Evolutionary conservation across 2,888 invertebrate species (phyloP).

Genomic region (Perizoma affinitatum): DNA sequence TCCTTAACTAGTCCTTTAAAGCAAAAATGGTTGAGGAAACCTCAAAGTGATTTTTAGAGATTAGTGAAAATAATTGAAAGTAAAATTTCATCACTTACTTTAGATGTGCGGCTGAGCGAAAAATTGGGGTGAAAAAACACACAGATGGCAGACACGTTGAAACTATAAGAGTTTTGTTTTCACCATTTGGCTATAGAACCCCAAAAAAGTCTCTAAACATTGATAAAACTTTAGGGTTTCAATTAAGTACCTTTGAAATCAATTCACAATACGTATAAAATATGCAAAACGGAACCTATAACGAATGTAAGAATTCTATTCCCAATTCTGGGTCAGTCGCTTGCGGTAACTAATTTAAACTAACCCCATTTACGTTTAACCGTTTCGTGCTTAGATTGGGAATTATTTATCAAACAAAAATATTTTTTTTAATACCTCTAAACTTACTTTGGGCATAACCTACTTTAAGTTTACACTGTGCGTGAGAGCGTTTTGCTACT

Average conservation of each 20-base stretch:
- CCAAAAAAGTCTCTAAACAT: not conserved
- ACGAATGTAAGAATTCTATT: slow-evolving; percentile 16
- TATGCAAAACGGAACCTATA: slow-evolving; percentile 12
- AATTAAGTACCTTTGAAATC: not conserved
- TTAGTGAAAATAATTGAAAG: no score
- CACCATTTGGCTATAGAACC: no score
- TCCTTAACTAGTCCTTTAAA: no score
- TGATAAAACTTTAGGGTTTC: not conserved
- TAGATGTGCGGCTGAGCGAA: no score
- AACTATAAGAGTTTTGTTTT: no score
- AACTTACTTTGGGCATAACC: slow-evolving; percentile 16
- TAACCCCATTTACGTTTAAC: slow-evolving; percentile 14
- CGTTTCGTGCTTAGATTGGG: slow-evolving; percentile 7
- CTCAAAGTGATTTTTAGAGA: no score
- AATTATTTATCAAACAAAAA: not conserved
- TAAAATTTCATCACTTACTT: no score
- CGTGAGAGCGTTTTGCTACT: slow-evolving; percentile 13
- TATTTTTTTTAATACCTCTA: slow-evolving; percentile 7
- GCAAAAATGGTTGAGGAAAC: no score
- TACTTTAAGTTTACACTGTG: slow-evolving; percentile 19
- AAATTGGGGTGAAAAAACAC: no score
- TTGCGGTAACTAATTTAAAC: slow-evolving; percentile 17
- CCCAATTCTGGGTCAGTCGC: slow-evolving; percentile 15
- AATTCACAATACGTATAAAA: slow-evolving; percentile 10
- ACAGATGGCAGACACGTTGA: no score